A percentile compares a stretch with the other conserved stretches of the same genome.
These are phyloP conservation scores for Aleiodes testaceus DNA, from an alignment of 2,888 invertebrate species.

Conservation along the genomic window DNA sequence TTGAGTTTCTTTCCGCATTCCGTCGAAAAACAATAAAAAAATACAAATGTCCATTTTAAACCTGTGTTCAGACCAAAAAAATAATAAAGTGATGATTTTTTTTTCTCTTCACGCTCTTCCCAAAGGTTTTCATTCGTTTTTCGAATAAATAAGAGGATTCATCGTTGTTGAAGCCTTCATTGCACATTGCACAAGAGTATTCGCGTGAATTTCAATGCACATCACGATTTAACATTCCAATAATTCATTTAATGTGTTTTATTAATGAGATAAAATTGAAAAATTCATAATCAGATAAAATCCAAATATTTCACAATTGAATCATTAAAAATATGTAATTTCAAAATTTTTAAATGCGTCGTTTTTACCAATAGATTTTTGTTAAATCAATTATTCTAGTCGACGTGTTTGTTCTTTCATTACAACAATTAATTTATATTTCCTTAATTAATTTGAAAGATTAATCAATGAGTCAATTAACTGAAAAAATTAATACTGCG, in stretches of 20 bases:
- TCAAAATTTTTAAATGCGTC: no score
- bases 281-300: neutral
- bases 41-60: constrained; percentile 64
- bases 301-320: neutral
- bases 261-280: neutral
- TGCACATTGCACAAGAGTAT: constrained; percentile 19
- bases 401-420: constrained; percentile 19
- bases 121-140: constrained; percentile 16
- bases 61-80: constrained; percentile 66
- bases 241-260: constrained; percentile 1
- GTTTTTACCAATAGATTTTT: neutral
- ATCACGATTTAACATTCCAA: constrained; percentile 25
- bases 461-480: constrained; percentile 21
- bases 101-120: constrained; percentile 18
- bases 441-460: constrained; percentile 59
- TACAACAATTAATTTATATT: constrained; percentile 31
- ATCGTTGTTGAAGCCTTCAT: constrained; percentile 12
- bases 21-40: neutral
- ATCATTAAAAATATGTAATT: no score
- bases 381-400: constrained; percentile 30
- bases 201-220: constrained; percentile 16
- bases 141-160: neutral
- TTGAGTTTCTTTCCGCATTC: no score
- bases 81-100: constrained; percentile 37
- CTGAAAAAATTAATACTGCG: neutral